Conservation (phyloP, 2,113 vertebrate species). For the Macrotis lagotis region DNA sequence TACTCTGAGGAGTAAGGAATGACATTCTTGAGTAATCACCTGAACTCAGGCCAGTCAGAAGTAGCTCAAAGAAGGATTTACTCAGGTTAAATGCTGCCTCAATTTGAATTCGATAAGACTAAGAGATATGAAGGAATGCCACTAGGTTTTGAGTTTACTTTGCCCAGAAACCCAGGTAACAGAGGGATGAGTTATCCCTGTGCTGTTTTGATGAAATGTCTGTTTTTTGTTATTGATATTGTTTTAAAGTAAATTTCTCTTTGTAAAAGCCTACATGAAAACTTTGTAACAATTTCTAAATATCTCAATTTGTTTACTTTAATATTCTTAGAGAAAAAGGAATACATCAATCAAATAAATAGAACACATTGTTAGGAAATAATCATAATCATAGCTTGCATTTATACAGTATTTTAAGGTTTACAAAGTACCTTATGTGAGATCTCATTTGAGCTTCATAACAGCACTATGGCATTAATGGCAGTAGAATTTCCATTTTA, state of each 20-base stretch:
- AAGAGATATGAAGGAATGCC: background rate
- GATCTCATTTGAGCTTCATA: background rate
- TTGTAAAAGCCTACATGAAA: background rate
- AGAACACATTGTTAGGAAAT: background rate
- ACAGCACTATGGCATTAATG: background rate
- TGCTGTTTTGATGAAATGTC: background rate
- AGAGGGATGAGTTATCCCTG: background rate
- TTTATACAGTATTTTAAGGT: background rate
- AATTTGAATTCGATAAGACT: background rate
- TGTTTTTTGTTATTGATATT: background rate
- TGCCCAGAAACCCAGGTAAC: background rate
- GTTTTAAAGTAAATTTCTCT: background rate
- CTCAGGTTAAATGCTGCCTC: background rate
- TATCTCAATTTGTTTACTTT: constrained; percentile 24
- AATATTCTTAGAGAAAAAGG: constrained; percentile 33
- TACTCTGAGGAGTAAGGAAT: background rate
- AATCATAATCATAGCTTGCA: background rate
- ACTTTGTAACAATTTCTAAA: background rate
- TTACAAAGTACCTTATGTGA: background rate
- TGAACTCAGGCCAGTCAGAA: background rate
- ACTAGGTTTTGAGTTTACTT: background rate
- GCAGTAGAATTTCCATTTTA: background rate
- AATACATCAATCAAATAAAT: constrained; percentile 23
- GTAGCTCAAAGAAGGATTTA: background rate
- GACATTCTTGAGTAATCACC: background rate